Evolutionary conservation across 2,888 invertebrate species (phyloP), one percentile per base, ranked within the genome.

Genomic region (Lithophane ornitopus): DNA sequence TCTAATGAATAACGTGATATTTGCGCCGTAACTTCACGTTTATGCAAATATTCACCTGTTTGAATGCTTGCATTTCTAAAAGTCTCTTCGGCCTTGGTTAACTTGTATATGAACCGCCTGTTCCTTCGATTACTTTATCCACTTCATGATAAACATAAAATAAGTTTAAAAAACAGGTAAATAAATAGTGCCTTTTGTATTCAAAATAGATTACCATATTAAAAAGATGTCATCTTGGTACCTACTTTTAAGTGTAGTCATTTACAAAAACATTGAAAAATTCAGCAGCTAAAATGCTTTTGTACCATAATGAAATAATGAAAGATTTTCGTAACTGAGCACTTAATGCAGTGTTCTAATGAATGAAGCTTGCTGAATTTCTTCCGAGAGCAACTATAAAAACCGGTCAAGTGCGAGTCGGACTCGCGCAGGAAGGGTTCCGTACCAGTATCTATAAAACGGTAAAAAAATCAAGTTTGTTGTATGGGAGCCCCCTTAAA

Each of bases 1-100:
- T 62, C 34, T 26, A 65, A 28, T 59, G 59, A 67, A 58, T 74
- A 58, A 56, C 62, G 34, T 81, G 67, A 58, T 63, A 52, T 52
- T 68, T 39, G 44, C 63, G 76, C 52, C 68, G 19, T 39, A 75
- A 80, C 61, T 54, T 79, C 62, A 68, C 41, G 22, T 52, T 65
- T 34, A 41, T 69, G 62, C 11, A 67, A 80, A 80, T 58, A 26
- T n/a, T 14, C 44, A 75, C 82, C 76, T 81, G 75, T 76, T 65
- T 65, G 66, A 67, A 68, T 62, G 19, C 26, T 56, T 54, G 34
- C 49, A 56, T 49, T 74, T 52, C 26, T 54, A 12, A 44, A 59
- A 46, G 3, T 61, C 22, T 39, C 22, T 44, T 46, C 19, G 12
- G 16, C 12, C 0, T 26, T 26, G 26, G 12, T 34, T 34, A 52